Evolutionary conservation across 2,797 vertebrate genomes (phyloP).

Genomic region (Muscicapa striata): DNA sequence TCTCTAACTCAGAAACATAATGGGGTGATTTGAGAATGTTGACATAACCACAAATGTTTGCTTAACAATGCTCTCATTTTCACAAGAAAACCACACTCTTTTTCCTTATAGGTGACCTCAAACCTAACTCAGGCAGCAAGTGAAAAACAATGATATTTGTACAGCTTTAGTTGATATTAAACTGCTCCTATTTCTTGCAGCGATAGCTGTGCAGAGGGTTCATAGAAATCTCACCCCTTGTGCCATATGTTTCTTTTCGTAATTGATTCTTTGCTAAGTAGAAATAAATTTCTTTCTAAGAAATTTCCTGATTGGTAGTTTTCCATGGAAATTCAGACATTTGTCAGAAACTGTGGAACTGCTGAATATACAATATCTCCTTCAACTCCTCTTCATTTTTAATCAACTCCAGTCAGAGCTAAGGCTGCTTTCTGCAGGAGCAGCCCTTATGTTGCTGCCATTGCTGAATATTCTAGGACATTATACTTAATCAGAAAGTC

Average conservation of each 20-base stretch:
- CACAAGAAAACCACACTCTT: background rate
- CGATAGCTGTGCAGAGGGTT: background rate
- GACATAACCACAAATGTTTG: background rate
- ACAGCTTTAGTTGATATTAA: slow-evolving; percentile 7
- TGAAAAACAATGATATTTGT: background rate
- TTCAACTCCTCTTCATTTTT: background rate
- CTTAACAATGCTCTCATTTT: background rate
- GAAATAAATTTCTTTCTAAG: background rate
- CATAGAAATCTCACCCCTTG: background rate
- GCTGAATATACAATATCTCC: background rate
- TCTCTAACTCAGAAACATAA: background rate
- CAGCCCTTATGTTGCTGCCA: background rate
- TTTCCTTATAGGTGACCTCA: slow-evolving; percentile 9
- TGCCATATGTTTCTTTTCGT: background rate
- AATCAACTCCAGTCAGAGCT: background rate
- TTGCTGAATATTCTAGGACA: background rate
- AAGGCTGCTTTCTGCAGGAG: background rate
- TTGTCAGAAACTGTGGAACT: background rate
- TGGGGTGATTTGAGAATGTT: background rate
- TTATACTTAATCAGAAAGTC: background rate
- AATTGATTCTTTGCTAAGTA: background rate
- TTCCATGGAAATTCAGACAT: background rate
- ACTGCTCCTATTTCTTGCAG: background rate
- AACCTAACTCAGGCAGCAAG: background rate
- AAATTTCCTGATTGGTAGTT: background rate